Evolutionary conservation across 1,140 invertebrate genomes (phyloP).

Genomic region (Littorina saxatilis): DNA sequence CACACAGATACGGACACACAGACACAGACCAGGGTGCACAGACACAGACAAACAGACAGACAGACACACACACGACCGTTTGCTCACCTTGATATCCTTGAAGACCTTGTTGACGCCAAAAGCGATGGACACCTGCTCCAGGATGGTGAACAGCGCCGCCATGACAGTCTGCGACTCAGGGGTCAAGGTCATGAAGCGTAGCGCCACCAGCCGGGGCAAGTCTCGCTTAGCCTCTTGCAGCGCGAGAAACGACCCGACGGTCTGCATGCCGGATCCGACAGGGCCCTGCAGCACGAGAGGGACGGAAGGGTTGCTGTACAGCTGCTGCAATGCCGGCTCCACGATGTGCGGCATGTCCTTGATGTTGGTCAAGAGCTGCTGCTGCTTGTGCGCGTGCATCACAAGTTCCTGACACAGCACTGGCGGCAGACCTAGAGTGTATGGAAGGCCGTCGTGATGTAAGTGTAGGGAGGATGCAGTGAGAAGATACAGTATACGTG

Average conservation of each 20-base stretch:
- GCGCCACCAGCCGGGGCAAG: background rate
- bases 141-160: slow-evolving; percentile 17
- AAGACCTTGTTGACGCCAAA: no score
- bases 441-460: background rate
- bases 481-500: background rate
- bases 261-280: background rate
- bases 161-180: background rate
- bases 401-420: slow-evolving; percentile 11
- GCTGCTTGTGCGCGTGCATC: slow-evolving; percentile 17
- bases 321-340: background rate
- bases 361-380: background rate
- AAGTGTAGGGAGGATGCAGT: background rate
- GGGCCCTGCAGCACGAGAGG: background rate
- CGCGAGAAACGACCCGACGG: background rate
- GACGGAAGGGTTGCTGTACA: background rate
- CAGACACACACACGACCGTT: background rate
- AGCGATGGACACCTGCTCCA: slow-evolving; percentile 18
- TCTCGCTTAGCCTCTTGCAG: background rate
- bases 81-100: background rate
- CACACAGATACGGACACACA: background rate
- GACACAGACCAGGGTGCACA: background rate
- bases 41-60: background rate
- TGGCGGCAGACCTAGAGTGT: background rate
- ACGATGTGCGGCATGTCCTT: background rate
- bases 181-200: slow-evolving; percentile 19